Base-by-base conservation (phyloP, 2,888 invertebrate species). In the Pogonocherus hispidulus region DNA sequence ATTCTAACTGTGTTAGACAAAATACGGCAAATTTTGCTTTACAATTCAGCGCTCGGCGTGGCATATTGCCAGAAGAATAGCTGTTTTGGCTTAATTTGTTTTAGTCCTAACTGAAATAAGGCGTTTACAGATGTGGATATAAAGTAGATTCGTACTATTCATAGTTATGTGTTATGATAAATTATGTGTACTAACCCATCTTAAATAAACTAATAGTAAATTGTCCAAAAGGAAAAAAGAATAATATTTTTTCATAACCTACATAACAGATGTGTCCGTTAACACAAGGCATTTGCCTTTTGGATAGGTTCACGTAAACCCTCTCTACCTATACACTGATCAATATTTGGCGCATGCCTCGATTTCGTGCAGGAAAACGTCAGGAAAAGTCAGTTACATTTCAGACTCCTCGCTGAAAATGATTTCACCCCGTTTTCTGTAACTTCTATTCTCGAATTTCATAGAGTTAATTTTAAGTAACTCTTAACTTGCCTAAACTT, bases 281-380 rank as follows among this genome's bases (percentile, higher is more conserved):
- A 3, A 23, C 16, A 20, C 20, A 19, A 19, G 55, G 37, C 55
- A 55, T 49, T 62, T 35, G 46, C 32, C 51, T 37, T 37, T 62
- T 49, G 8, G 62, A 54, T 8, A 37, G 35, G 49, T 35, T 51
- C 46, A 51, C 16, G 20, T 62, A 37, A 37, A 49, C 49, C n/a
- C 16, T 19, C 59, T 52, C 32, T 37, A 20, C 37, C 37, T 49
- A 16, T 59, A 56, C 47, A n/a, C 41, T 59, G 68, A 68, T 68
- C 68, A 64, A 68, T 68, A 68, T 68, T 52, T 68, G 51, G 68
- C 68, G 68, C 68, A 68, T 68, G 68, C 68, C 35, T 62, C 62
- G 51, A 35, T 37, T 37, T 51, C 19, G 35, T 14, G 37, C 22
- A 14, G 32, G 35, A 62, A 62, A 62, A 18, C 62, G n/a, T 62